Evolutionary conservation across 2,113 vertebrate genomes (phyloP).

Genomic region (Lontra canadensis): DNA sequence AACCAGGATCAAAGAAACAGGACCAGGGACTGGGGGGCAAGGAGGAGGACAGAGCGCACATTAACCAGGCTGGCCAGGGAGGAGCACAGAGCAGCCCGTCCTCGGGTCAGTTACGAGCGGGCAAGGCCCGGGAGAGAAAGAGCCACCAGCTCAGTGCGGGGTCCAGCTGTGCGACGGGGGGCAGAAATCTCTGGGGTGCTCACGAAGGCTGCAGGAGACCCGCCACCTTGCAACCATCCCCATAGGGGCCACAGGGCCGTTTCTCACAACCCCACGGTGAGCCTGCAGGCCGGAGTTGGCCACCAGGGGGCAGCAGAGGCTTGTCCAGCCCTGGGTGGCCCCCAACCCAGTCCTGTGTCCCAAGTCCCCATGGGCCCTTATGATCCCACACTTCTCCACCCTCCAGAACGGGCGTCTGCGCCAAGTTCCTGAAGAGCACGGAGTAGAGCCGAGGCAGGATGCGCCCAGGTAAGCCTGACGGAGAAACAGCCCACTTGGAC

Average conservation of each 20-base stretch:
- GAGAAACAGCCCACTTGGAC: not conserved
- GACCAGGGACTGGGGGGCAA: not conserved
- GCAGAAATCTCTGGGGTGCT: not conserved
- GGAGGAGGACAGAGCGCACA: rapidly evolving
- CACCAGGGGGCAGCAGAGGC: conserved; percentile 82
- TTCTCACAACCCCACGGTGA: not conserved
- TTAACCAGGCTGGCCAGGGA: rapidly evolving
- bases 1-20: not conserved
- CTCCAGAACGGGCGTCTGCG: not conserved
- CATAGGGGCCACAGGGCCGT: rapidly evolving
- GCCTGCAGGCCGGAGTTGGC: not conserved
- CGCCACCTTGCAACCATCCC: rapidly evolving
- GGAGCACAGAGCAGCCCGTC: rapidly evolving
- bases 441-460: rapidly evolving
- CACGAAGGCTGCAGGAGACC: not conserved
- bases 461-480: not conserved
- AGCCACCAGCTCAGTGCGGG: not conserved
- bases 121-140: not conserved
- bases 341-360: rapidly evolving
- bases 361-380: rapidly evolving
- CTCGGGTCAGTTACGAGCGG: not conserved
- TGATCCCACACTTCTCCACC: not conserved
- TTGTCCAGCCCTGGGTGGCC: not conserved
- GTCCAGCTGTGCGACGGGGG: not conserved
- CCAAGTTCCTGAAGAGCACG: not conserved